Percentiles rank a stretch among this genome's conserved stretches.
Conservation (phyloP, 2,797 vertebrate species). For the Avahi laniger region DNA sequence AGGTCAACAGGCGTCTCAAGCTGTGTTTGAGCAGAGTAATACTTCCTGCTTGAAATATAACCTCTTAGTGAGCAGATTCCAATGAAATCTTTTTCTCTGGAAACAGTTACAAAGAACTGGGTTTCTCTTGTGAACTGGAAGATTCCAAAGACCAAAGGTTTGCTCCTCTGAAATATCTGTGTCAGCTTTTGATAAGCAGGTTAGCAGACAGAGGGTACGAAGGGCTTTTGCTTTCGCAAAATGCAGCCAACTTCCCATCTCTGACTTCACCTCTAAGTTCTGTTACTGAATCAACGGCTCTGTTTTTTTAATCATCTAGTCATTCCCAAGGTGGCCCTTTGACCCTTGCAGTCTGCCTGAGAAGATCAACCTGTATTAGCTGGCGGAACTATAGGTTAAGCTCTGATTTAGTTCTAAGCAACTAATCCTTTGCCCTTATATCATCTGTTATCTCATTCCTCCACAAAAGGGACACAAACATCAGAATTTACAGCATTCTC, state of each 20-base stretch:
- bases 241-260: background rate
- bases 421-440: background rate
- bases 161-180: slow-evolving; percentile 39
- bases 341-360: slow-evolving; percentile 19
- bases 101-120: background rate
- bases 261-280: background rate
- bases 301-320: background rate
- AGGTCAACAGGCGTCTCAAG: background rate
- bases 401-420: slow-evolving; percentile 2
- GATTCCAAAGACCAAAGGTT: slow-evolving; percentile 48
- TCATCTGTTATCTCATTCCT: background rate
- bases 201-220: background rate
- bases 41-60: background rate
- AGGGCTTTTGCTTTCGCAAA: background rate
- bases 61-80: background rate
- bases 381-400: slow-evolving; percentile 5
- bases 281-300: slow-evolving; percentile 10
- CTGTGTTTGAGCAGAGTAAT: background rate
- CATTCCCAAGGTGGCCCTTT: slow-evolving; percentile 15
- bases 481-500: background rate
- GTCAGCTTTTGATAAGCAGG: background rate
- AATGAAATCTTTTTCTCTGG: slow-evolving; percentile 3
- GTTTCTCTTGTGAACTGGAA: background rate
- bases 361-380: background rate
- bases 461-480: slow-evolving; percentile 20